Evolutionary conservation across 35 echinoderm and acorn worm genomes (phyloP).

Genomic region (Chiridota heheva): DNA sequence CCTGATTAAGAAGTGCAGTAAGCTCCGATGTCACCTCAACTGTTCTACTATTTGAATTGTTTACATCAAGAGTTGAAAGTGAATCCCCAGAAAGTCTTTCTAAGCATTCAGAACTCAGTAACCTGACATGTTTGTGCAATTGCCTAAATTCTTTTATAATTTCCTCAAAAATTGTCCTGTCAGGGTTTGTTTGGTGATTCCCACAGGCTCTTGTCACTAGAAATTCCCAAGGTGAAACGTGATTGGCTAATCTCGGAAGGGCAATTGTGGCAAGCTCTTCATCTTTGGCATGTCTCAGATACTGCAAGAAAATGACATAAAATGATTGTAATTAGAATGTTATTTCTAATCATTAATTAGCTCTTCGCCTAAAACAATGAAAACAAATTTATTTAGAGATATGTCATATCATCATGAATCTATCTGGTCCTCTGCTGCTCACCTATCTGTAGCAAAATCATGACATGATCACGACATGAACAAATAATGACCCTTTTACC

Average conservation of each 20-base stretch:
- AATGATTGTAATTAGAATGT: neutral
- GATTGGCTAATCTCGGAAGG: constrained; percentile 59
- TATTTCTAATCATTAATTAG: too few species aligned
- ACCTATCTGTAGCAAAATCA: constrained; percentile 11
- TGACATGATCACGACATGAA: too few species aligned
- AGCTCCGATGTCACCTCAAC: too few species aligned
- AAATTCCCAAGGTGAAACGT: constrained; percentile 78
- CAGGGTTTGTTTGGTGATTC: constrained; percentile 27
- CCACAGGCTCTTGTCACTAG: constrained; percentile 56
- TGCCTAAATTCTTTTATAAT: constrained; percentile 49
- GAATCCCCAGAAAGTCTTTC: constrained; percentile 25
- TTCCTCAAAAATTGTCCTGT: constrained; percentile 12
- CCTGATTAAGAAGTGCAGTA: too few species aligned
- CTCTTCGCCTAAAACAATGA: too few species aligned
- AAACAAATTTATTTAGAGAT: too few species aligned
- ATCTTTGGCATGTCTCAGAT: constrained; percentile 41
- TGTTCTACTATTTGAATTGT: too few species aligned
- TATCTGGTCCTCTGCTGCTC: constrained; percentile 25
- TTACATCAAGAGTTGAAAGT: too few species aligned
- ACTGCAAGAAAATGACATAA: constrained; percentile 17
- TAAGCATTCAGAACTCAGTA: constrained; percentile 47
- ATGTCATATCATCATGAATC: too few species aligned
- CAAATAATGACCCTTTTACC: too few species aligned
- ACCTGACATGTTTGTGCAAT: constrained; percentile 33
- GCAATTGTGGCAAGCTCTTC: constrained; percentile 77